Conservation (phyloP, 2,113 vertebrate genomes). For the Petrocephalus microphthalmus region DNA sequence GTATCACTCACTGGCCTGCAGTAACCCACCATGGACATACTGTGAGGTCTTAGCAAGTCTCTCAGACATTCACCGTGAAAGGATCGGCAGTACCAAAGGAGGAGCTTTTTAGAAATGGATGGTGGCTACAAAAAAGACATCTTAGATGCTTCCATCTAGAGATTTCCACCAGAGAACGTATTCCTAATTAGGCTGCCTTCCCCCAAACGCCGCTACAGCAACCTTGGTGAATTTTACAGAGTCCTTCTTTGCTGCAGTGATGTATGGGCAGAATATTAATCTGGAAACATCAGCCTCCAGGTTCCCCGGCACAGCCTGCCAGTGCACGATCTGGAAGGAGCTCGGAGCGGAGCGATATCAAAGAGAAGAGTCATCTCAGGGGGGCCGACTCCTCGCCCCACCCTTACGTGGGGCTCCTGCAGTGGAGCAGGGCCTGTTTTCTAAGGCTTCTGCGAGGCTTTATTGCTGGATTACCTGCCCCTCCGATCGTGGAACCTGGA, state of each 20-base stretch:
- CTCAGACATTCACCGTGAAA: background rate
- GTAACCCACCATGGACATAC: background rate
- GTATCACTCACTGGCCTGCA: background rate
- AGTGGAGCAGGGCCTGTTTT: background rate
- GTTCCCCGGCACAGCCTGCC: background rate
- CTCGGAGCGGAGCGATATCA: background rate
- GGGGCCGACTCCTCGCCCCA: background rate
- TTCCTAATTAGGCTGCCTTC: background rate
- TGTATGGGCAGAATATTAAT: constrained; percentile 8
- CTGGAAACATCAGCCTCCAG: background rate
- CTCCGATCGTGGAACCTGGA: background rate
- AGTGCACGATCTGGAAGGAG: background rate
- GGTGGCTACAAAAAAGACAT: background rate
- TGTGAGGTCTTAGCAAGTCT: background rate
- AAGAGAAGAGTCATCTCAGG: background rate
- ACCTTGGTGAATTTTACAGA: background rate
- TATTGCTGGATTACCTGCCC: background rate
- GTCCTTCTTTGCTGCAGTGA: background rate
- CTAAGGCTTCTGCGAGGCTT: background rate
- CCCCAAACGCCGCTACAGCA: background rate
- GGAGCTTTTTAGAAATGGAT: background rate
- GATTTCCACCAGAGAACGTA: background rate
- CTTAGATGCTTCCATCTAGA: background rate
- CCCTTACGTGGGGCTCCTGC: background rate
- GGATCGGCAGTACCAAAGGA: background rate